Base-by-base conservation (phyloP, 1,140 invertebrate species). In the Zeugodacus cucurbitae region DNA sequence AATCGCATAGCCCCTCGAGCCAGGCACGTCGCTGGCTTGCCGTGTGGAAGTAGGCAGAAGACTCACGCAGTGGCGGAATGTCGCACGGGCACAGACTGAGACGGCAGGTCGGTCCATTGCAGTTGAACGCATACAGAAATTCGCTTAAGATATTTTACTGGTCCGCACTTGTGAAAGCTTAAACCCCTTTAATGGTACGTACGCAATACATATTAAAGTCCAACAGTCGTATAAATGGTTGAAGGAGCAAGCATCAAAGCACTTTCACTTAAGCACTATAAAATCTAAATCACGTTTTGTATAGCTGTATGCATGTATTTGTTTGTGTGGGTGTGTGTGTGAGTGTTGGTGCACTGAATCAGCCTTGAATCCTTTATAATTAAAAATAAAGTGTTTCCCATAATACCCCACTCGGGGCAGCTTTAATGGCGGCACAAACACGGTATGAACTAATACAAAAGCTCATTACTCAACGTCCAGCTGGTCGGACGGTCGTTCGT, bases 371-470 rank as follows among this genome's bases (percentile, higher is more conserved):
- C 74, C 22, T 82, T 82, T 82, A 82, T 82, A 82, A 82, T 82
- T 82, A 82, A 82, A 82, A 82, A 82, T 82, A 82, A 82, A 82
- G 37, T 82, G 37, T 48, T 82, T n/a, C 44, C 41, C 74, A 48
- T 82, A 26, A 82, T 82, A 82, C 44, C 2, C 22, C 41, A 74
- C 70, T 74, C 22, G 70, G 34, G 37, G 70, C 37, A 74, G 41
- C 44, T 82, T 48, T 48, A 82, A 82, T 82, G n/a, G 8, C n/a
- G 20, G n/a, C 11, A 54, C 34, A 82, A 82, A 48, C 22, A 26
- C n/a, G n/a, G 32, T 37, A 74, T 6, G 58, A 62, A 62, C 58
- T 26, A 62, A n/a, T 62, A 62, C 58, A 62, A 62, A 26, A 62
- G 58, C 22, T 26, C 58, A 62, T 62, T 62, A 62, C 58, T 62